phyloP scores from a whole-genome alignment of 1,140 invertebrate species.

The Panulirus ornatus region DNA sequence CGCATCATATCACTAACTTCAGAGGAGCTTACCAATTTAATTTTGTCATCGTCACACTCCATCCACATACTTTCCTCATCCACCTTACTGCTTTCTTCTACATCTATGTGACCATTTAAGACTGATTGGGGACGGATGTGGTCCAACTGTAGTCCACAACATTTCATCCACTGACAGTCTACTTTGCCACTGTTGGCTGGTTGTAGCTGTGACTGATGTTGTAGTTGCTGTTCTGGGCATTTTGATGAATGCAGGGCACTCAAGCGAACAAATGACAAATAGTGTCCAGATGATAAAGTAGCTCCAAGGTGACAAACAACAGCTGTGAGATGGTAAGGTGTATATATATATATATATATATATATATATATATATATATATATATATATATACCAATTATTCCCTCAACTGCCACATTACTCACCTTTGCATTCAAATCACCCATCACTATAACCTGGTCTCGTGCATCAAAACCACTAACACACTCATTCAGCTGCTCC shows the following conservation, averaged over 20 bases:
- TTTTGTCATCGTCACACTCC: slow-evolving; percentile 93
- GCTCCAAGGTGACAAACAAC: slow-evolving; percentile 86
- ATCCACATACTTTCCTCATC: slow-evolving; percentile 83
- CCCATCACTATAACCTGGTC: no score
- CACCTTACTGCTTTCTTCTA: neutral
- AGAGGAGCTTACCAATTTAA: slow-evolving; percentile 86
- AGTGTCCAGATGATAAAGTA: slow-evolving; percentile 85
- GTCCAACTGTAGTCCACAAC: slow-evolving; percentile 82
- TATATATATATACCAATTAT: no score
- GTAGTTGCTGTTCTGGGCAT: slow-evolving; percentile 75
- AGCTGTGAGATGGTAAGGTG: slow-evolving; percentile 87
- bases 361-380: neutral
- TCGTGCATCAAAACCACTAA: no score
- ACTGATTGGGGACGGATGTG: slow-evolving; percentile 74
- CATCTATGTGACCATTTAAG: slow-evolving; percentile 51
- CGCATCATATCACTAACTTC: slow-evolving; percentile 89
- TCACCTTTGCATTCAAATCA: no score
- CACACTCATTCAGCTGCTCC: no score
- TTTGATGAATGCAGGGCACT: slow-evolving; percentile 61
- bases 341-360: neutral
- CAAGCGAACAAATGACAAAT: slow-evolving; percentile 90
- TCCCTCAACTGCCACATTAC: no score
- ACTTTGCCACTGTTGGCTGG: slow-evolving; percentile 23
- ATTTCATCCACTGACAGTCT: slow-evolving; percentile 84
- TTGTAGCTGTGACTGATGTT: slow-evolving; percentile 77